Base-by-base conservation (phyloP, 2,797 vertebrate species). In the Karalla daura region DNA sequence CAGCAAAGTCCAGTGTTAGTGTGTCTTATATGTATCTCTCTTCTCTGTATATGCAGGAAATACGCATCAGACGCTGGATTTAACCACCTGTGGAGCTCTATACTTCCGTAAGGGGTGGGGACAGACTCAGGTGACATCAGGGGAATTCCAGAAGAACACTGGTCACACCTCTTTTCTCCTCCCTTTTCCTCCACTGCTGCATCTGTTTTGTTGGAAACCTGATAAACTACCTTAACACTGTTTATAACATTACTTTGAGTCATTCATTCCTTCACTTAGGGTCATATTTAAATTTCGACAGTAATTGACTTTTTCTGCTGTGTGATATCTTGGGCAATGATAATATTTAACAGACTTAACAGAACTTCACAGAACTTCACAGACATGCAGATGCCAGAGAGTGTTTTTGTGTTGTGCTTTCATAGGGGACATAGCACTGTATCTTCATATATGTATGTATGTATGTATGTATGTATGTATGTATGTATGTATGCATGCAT, bases 131-230 rank as follows among this genome's bases (percentile, higher is more conserved):
- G 86, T 89, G 70, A 79, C 73, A 72, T 80, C 54, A 85, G 93
- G 93, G 92, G 85, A 93, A 91, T 94, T 94, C 93, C 93, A 92
- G 63, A 36, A 70, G 75, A 71, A 25, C n/a, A 5, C n/a, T 55
- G 23, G 81, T 76, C 86, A 86, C 85, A 14, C 89, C 88, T 67
- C 61, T n/a, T n/a, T n/a, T n/a, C n/a, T n/a, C 70, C 15, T 20
- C 27, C 36, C 18, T 49, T 49, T 27, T 20, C 49, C 30, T 35
- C 28, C 67, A 8, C 63, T n/a, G n/a, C n/a, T n/a, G n/a, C n/a
- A n/a, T n/a, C n/a, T n/a, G n/a, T n/a, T 85, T 90, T 86, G 81
- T 81, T 40, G 60, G 87, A 87, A 91, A 90, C 75, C 76, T 28
- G 75, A 84, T 80, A 12, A 85, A 84, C 80, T 55, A 81, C 52